Base-by-base conservation (phyloP, 2,888 invertebrate species). In the Epinotia ramella region DNA sequence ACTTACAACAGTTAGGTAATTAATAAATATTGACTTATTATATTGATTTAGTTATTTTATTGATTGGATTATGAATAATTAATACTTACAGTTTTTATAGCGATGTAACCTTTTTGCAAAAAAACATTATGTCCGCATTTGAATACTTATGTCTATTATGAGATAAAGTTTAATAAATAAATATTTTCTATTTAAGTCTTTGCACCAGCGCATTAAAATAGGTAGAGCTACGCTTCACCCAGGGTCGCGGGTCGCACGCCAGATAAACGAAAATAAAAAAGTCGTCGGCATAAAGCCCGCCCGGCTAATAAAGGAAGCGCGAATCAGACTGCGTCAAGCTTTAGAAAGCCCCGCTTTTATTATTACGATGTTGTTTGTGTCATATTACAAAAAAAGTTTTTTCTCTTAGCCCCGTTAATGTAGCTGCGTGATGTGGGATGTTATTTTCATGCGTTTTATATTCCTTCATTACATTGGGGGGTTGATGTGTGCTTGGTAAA, bases 251-350 rank as follows among this genome's bases (percentile, higher is more conserved):
- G 84, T 80, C 81, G 80, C 70, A 79, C 75, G 67, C 78, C 79
- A 86, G 86, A 87, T 87, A 86, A 87, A 84, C 88, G 88, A 88
- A 90, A 91, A 92, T 92, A 93, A 93, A 92, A 92, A 90, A 88
- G 89, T 88, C 92, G 89, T 91, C 90, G 84, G 81, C 84, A 86
- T 88, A 89, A 92, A 91, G 84, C 90, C 87, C 84, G 87, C 89
- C 84, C 82, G 85, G 84, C 88, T 92, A 92, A 92, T 92, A 92
- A 92, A 91, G 89, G 88, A 88, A 88, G 84, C 83, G 84, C 81
- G 87, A 88, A 90, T 90, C 89, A 87, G 82, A 83, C 82, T 82
- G 86, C 80, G 87, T 84, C 84, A 76, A 78, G 84, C 87, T 75
- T 74, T 53, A 59, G 60, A 74, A 73, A 74, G 81, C 78, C 74